These are phyloP conservation scores for Tetramorium bicarinatum DNA, from an alignment of 2,888 invertebrate genomes.

Conservation along the genomic window DNA sequence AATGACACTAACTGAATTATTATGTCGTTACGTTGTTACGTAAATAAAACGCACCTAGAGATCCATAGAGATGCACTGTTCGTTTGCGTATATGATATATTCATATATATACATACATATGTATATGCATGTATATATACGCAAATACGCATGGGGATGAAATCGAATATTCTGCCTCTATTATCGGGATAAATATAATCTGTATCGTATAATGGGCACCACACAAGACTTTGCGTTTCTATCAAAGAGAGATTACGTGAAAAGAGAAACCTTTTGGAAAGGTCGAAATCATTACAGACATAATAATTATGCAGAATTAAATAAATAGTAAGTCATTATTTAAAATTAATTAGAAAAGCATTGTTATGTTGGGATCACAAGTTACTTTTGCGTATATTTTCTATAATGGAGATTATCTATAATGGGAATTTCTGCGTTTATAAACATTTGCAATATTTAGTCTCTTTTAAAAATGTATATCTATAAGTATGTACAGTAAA, in stretches of 20 bases:
- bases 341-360: neutral
- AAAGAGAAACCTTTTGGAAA: constrained; percentile 1
- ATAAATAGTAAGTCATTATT: neutral
- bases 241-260: constrained; percentile 42
- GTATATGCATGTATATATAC: neutral
- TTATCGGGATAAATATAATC: constrained; percentile 61
- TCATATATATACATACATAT: neutral
- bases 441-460: neutral
- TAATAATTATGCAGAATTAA: neutral
- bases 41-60: neutral
- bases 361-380: neutral
- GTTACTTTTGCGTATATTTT: neutral
- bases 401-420: neutral
- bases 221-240: constrained; percentile 24
- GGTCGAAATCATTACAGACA: neutral
- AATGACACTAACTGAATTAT: neutral
- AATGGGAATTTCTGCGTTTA: neutral
- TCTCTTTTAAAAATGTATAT: neutral
- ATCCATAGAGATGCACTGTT: neutral
- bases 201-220: neutral
- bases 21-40: neutral
- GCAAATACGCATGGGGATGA: neutral
- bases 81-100: neutral
- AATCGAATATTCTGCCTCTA: constrained; percentile 44
- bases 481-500: neutral